These are phyloP conservation scores for Apamea crenata DNA, from an alignment of 2,888 invertebrate species.

Conservation along the genomic window DNA sequence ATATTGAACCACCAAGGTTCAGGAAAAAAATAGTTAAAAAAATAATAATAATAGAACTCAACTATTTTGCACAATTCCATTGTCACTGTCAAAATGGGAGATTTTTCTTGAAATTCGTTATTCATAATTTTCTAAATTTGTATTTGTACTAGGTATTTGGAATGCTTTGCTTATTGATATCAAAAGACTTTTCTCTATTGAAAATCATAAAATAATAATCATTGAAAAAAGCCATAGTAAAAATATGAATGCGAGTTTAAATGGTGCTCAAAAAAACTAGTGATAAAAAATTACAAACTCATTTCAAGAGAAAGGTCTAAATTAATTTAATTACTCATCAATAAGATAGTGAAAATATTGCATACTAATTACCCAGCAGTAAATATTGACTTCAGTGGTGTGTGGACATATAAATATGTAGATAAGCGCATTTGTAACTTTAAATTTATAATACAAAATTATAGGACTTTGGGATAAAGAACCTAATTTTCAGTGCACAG, in stretches of 20 bases:
- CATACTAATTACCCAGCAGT: slow-evolving; percentile 35
- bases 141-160: neutral
- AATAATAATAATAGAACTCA: neutral
- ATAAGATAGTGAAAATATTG: slow-evolving; percentile 32
- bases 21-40: neutral
- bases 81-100: neutral
- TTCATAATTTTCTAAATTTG: neutral
- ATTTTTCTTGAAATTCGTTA: slow-evolving; percentile 5
- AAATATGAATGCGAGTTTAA: neutral
- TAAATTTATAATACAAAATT: neutral
- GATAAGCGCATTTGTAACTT: neutral
- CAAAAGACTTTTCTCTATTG: neutral
- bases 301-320: neutral
- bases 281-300: neutral
- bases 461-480: neutral
- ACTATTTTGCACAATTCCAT: slow-evolving; percentile 14
- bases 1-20: neutral
- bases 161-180: neutral
- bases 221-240: neutral
- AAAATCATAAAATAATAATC: neutral
- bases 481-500: neutral
- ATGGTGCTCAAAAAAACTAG: too few species aligned
- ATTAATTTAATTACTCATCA: slow-evolving; percentile 38
- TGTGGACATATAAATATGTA: neutral
- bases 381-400: slow-evolving; percentile 24